Evolutionary conservation across 2,888 invertebrate species (phyloP).

Genomic region (Mythimna ferrago): DNA sequence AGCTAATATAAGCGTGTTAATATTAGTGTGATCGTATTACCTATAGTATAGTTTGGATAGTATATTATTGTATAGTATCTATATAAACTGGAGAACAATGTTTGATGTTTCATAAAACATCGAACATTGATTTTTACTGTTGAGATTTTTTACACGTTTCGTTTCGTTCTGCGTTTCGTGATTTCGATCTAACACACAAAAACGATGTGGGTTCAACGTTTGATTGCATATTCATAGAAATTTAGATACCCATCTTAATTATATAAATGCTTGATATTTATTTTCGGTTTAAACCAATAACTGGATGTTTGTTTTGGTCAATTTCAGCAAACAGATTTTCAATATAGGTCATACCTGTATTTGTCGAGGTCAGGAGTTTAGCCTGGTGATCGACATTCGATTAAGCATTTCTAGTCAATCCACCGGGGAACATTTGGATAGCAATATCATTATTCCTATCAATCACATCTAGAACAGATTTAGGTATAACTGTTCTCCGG

Average conservation of each 20-base stretch:
- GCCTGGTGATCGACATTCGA: slow-evolving; percentile 55
- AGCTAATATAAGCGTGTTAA: no score
- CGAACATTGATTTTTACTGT: background rate
- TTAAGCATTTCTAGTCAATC: slow-evolving; percentile 16
- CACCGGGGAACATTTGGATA: background rate
- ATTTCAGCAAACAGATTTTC: slow-evolving; percentile 19
- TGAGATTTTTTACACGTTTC: background rate
- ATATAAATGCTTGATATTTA: slow-evolving; percentile 11
- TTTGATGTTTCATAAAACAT: no score
- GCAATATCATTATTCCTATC: background rate
- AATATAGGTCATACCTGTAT: slow-evolving; percentile 22
- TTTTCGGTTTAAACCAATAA: slow-evolving; percentile 18
- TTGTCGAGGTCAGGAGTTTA: slow-evolving; percentile 34
- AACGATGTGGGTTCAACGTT: slow-evolving; percentile 16
- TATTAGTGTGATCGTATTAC: no score
- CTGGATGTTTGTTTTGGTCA: slow-evolving; percentile 28
- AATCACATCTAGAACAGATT: no score
- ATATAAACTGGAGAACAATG: no score
- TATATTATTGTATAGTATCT: no score
- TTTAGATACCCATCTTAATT: slow-evolving; percentile 26
- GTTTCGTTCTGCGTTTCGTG: background rate
- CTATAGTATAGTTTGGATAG: no score
- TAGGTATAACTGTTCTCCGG: background rate
- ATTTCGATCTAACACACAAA: slow-evolving; percentile 10
- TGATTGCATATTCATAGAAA: slow-evolving; percentile 26